These are phyloP conservation scores for Pogonophryne albipinna DNA, from an alignment of 2,797 vertebrate genomes.

Conservation along the genomic window DNA sequence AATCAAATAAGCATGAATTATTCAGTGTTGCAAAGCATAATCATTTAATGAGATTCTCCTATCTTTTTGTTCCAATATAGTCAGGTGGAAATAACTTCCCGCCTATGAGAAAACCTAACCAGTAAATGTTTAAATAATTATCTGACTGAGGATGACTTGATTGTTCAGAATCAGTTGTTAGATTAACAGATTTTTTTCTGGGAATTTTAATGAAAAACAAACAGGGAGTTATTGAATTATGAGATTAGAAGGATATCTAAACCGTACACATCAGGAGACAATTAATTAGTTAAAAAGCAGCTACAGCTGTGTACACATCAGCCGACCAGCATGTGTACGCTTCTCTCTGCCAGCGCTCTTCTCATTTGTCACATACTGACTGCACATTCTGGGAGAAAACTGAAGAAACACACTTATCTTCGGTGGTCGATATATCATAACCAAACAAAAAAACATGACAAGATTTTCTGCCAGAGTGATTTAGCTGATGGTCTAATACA, in stretches of 20 bases:
- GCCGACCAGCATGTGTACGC: constrained; percentile 6
- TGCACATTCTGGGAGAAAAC: constrained; percentile 37
- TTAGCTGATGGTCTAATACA: constrained; percentile 35
- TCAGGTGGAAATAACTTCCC: constrained; percentile 53
- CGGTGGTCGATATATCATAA: constrained; percentile 53
- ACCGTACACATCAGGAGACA: constrained; percentile 50
- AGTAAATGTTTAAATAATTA: constrained; percentile 43
- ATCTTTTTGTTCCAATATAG: constrained; percentile 58
- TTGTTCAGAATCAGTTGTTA: constrained; percentile 14
- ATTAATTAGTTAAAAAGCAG: constrained; percentile 45
- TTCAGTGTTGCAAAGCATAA: constrained; percentile 76
- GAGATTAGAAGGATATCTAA: constrained; percentile 50
- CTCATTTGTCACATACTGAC: constrained; percentile 57
- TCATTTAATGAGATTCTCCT: constrained; percentile 77
- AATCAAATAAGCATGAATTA: constrained; percentile 80
- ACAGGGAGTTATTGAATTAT: constrained; percentile 60
- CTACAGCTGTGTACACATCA: constrained; percentile 39
- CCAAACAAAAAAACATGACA: constrained; percentile 55
- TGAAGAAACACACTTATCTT: constrained; percentile 47
- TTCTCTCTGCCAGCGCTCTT: constrained; percentile 22
- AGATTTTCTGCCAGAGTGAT: constrained; percentile 51
- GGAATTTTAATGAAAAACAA: constrained; percentile 57
- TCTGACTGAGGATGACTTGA: constrained; percentile 10
- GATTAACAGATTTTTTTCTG: constrained; percentile 32
- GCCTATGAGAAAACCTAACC: constrained; percentile 43